phyloP scores from a whole-genome alignment of 1,140 invertebrate species.

The Drosophila gunungcola region DNA sequence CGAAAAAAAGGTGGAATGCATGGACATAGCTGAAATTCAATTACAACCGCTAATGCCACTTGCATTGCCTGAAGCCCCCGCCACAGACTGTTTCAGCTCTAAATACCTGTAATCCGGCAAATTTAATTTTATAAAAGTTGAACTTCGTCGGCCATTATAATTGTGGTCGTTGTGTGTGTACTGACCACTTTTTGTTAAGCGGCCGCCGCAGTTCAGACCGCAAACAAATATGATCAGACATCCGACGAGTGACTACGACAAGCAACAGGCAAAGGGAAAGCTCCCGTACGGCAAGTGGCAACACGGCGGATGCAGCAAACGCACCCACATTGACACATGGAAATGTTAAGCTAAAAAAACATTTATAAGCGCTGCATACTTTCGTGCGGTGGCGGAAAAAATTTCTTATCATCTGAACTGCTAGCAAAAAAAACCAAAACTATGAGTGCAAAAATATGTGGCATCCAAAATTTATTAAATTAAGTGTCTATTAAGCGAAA shows the following conservation, averaged over 20 bases:
- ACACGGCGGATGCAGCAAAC: conserved; percentile 61
- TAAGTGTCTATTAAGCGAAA: conserved; percentile 8
- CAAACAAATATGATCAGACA: conserved; percentile 82
- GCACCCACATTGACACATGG: conserved; percentile 32
- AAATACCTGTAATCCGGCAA: conserved; percentile 81
- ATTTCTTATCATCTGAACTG: conserved; percentile 1
- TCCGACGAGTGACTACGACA: conserved; percentile 61
- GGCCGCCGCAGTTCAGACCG: conserved; percentile 61
- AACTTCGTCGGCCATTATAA: conserved; percentile 72
- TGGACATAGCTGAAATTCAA: conserved; percentile 71
- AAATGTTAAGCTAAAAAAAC: conserved; percentile 39
- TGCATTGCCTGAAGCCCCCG: conserved; percentile 59
- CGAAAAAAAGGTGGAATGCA: conserved; percentile 21
- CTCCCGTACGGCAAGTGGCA: conserved; percentile 31
- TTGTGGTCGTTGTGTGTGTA: conserved; percentile 48
- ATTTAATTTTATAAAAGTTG: conserved; percentile 82
- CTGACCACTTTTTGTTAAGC: conserved; percentile 63
- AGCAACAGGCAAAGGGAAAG: conserved; percentile 39
- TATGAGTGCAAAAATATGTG: conserved; percentile 15
- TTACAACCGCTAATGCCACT: conserved; percentile 81
- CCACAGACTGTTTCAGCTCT: conserved; percentile 74
- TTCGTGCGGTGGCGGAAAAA: conserved; percentile 56
- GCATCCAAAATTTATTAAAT: conserved; percentile 10
- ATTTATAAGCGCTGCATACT: conserved; percentile 52
- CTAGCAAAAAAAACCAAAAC: conserved; percentile 10